Base-by-base conservation (phyloP, 37 sponge, comb jelly and placozoan genomes). In the Haliclona indistincta region DNA sequence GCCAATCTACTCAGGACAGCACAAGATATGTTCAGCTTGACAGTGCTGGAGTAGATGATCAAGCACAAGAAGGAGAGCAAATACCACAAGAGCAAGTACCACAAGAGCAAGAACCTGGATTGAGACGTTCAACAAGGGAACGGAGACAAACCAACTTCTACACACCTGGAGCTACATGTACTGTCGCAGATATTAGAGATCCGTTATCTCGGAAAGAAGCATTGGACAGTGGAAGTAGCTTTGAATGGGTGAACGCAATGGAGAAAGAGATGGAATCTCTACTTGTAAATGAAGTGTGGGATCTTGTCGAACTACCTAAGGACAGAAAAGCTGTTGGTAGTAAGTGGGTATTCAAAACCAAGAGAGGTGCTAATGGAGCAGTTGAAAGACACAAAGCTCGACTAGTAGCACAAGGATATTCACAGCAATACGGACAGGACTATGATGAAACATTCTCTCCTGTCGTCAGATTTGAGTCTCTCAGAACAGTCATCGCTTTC, bases 201-300 rank as follows among this genome's bases (percentile, higher is more conserved):
- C 83, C 76, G 29, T 26, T 23, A 38, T 41, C 58, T n/a, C 68
- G 49, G 13, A 68, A 67, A 67, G 81, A 81, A 30, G 74, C 63
- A 2, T 20, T 72, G 30, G 35, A 36, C 8, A 72, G 43, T 62
- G 66, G 73, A 32, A 64, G 71, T 43, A 71, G 63, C 30, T 7
- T 19, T 17, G 29, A 73, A 6, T 81, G 82, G 82, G 44, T 40
- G 19, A 25, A 73, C 26, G 83, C 83, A 13, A 82, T 82, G 83
- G 75, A 74, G 38, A 66, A 29, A 37, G 83, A 82, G 61, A 74
- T 82, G 74, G 29, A 51, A 65, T 82, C 83, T 62, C 58, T 82
- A 35, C 56, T 56, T 10, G 36, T n/a, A 2, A 82, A 81, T 63
- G 74, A 63, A 11, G 73, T 81, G 22, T 81, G 73, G 82, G 74